Evolutionary conservation across 2,888 invertebrate species (phyloP).

Genomic region (Alitta virens): DNA sequence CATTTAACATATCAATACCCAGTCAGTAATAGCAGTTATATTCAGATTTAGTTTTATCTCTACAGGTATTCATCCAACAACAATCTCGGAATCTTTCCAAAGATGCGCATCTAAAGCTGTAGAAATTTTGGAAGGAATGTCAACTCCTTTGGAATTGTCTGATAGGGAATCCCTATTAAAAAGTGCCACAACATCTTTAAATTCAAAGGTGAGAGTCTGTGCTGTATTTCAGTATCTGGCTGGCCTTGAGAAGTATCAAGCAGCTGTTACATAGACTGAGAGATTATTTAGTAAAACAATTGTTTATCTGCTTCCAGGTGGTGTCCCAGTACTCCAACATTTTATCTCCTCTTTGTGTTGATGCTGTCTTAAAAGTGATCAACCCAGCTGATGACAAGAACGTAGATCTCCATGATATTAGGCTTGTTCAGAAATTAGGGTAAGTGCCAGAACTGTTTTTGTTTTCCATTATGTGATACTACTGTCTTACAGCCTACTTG

Average conservation of each 20-base stretch:
- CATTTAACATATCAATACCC: too few relatives aligned
- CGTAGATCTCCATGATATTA: conserved; percentile 89
- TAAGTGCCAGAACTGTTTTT: conserved; percentile 27
- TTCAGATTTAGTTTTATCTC: too few relatives aligned
- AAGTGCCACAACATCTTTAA: conserved; percentile 95
- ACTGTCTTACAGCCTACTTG: too few relatives aligned
- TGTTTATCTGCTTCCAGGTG: conserved; percentile 62
- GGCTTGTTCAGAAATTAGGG: conserved; percentile 94
- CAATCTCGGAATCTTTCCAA: conserved; percentile 96
- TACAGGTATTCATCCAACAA: conserved; percentile 90
- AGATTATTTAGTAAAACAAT: not conserved
- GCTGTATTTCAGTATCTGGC: too few relatives aligned
- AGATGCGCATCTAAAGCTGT: conserved; percentile 72
- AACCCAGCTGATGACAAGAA: conserved; percentile 68
- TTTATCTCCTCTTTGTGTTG: conserved; percentile 94
- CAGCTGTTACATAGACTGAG: not conserved
- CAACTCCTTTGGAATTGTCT: conserved; percentile 75
- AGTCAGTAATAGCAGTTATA: too few relatives aligned
- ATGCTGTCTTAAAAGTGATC: conserved; percentile 86
- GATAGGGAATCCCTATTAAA: conserved; percentile 86
- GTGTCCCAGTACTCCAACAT: conserved; percentile 96
- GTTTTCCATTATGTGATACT: too few relatives aligned
- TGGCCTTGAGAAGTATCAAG: too few relatives aligned
- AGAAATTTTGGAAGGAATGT: conserved; percentile 75
- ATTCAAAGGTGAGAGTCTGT: conserved; percentile 73